A percentile compares a stretch with the other conserved stretches of the same genome.
Evolutionary conservation across 2,888 invertebrate species (phyloP).

Genomic region (Scaptomyza polygonia): DNA sequence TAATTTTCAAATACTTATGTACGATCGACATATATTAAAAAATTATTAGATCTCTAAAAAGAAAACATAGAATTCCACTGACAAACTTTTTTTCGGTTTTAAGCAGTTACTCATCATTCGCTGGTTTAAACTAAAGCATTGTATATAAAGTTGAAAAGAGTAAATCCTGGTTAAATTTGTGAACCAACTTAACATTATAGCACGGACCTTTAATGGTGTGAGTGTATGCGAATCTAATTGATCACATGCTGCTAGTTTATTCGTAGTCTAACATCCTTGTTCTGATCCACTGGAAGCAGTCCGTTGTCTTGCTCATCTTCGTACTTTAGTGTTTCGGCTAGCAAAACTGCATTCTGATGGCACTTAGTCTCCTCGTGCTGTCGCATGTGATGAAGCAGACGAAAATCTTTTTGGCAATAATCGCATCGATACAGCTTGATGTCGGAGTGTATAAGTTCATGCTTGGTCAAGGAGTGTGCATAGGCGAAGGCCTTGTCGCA

Average conservation of each 20-base stretch:
- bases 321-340: constrained; percentile 57
- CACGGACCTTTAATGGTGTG: neutral
- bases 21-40: too few species aligned
- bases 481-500: constrained; percentile 81
- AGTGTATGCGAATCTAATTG: constrained; percentile 13
- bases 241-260: constrained; percentile 34
- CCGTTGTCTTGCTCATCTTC: constrained; percentile 53
- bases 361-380: constrained; percentile 82
- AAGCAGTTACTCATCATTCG: neutral
- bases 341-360: constrained; percentile 79
- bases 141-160: neutral
- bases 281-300: constrained; percentile 41
- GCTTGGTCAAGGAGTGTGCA: constrained; percentile 80
- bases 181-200: neutral
- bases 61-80: neutral
- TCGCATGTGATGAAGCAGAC: constrained; percentile 82
- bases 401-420: constrained; percentile 82
- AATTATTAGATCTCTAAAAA: neutral
- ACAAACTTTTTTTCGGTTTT: neutral
- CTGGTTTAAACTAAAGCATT: neutral
- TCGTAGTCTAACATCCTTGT: constrained; percentile 43
- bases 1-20: too few species aligned
- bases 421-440: constrained; percentile 81
- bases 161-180: neutral
- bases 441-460: constrained; percentile 81